Percentiles rank a stretch among this genome's conserved stretches.
These are phyloP conservation scores for Spongia lamella DNA, from an alignment of 37 sponge, comb jelly and placozoan genomes.

Conservation along the genomic window DNA sequence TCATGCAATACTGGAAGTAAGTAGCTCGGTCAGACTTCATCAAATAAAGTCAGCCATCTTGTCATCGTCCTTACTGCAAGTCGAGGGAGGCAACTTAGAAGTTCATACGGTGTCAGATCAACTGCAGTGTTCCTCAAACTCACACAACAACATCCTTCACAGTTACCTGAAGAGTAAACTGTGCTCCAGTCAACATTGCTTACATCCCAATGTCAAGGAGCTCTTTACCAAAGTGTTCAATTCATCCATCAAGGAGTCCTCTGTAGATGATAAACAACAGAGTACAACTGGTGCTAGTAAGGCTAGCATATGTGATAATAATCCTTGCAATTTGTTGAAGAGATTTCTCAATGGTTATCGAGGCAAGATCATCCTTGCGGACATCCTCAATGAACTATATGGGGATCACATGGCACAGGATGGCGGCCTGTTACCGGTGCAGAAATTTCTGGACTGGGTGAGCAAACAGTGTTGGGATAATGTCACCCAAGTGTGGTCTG, in stretches of 20 bases:
- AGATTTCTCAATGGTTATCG: too few relatives aligned
- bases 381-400: too few relatives aligned
- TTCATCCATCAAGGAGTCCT: too few relatives aligned
- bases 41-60: slow-evolving; percentile 23
- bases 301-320: too few relatives aligned
- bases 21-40: slow-evolving; percentile 17
- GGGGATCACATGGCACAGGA: too few relatives aligned
- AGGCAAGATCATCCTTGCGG: too few relatives aligned
- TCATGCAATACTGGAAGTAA: slow-evolving; percentile 51
- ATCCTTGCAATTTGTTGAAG: too few relatives aligned
- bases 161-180: slow-evolving; percentile 39
- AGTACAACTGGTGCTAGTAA: too few relatives aligned
- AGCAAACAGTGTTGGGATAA: not conserved
- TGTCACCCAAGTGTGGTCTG: slow-evolving; percentile 53
- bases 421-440: not conserved
- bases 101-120: slow-evolving; percentile 28
- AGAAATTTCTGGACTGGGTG: slow-evolving; percentile 45
- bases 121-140: slow-evolving; percentile 13
- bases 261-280: too few relatives aligned
- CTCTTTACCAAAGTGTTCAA: too few relatives aligned
- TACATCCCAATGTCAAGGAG: too few relatives aligned
- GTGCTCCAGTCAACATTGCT: too few relatives aligned
- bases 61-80: slow-evolving; percentile 8
- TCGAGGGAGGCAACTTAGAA: slow-evolving; percentile 9
- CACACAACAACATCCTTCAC: slow-evolving; percentile 30